phyloP scores from a whole-genome alignment of 2,888 invertebrate species.

The Brenthis daphne region DNA sequence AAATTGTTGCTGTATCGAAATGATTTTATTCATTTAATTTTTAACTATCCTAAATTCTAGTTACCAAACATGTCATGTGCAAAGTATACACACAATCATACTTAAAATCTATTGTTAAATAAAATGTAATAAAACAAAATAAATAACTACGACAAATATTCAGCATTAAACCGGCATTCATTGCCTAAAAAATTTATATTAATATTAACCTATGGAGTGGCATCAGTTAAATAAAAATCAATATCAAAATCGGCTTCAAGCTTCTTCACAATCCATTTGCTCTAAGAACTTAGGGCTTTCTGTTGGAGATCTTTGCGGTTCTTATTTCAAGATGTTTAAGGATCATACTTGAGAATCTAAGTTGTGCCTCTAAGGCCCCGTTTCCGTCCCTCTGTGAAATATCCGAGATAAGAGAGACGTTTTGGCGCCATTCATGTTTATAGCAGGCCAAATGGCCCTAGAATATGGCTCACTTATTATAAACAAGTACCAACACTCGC shows the following conservation, averaged over 20 bases:
- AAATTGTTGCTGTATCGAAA: no score
- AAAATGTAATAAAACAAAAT: no score
- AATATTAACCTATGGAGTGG: conserved; percentile 36
- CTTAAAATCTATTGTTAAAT: no score
- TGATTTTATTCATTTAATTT: no score
- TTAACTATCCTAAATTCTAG: no score
- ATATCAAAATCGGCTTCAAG: conserved; percentile 74
- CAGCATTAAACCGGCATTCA: neutral
- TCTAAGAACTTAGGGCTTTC: conserved; percentile 73
- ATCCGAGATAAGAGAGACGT: conserved; percentile 81
- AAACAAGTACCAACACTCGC: conserved; percentile 62
- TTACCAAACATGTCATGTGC: no score
- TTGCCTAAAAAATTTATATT: conserved; percentile 29
- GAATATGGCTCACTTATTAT: conserved; percentile 79
- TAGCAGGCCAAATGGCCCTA: conserved; percentile 78
- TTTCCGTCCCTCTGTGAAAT: conserved; percentile 79
- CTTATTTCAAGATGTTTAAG: conserved; percentile 80
- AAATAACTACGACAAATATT: neutral
- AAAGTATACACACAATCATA: no score
- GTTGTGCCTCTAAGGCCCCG: conserved; percentile 68
- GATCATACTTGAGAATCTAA: conserved; percentile 76
- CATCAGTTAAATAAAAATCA: conserved; percentile 75
- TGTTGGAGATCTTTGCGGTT: conserved; percentile 69
- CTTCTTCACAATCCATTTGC: conserved; percentile 80
- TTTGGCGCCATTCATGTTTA: conserved; percentile 82